Evolutionary conservation across 2,888 invertebrate genomes (phyloP).

Genomic region (Cephonodes hylas): DNA sequence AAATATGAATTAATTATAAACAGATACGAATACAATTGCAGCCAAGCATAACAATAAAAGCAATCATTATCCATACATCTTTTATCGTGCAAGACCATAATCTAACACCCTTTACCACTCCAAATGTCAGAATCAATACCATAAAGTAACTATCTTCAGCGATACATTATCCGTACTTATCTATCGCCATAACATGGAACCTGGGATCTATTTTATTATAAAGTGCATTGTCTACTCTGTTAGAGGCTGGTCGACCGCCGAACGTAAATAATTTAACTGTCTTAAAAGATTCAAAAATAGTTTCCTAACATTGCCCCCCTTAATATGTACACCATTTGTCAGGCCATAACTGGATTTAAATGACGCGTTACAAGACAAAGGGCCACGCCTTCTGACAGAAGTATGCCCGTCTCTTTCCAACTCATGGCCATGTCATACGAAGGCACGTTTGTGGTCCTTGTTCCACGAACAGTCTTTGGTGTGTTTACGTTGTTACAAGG

Average conservation of each 20-base stretch:
- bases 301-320: constrained; percentile 80
- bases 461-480: constrained; percentile 52
- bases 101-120: constrained; percentile 75
- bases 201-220: constrained; percentile 79
- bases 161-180: constrained; percentile 77
- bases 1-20: constrained; percentile 37
- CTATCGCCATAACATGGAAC: constrained; percentile 74
- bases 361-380: constrained; percentile 65
- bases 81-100: constrained; percentile 64
- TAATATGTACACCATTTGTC: constrained; percentile 81
- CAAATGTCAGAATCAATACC: constrained; percentile 68
- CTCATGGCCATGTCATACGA: constrained; percentile 17
- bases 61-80: constrained; percentile 42
- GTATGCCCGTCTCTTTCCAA: constrained; percentile 45
- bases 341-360: constrained; percentile 81
- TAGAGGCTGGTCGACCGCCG: constrained; percentile 69
- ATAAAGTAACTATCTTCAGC: constrained; percentile 74
- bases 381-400: constrained; percentile 61
- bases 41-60: constrained; percentile 57
- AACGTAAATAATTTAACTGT: constrained; percentile 81
- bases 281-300: constrained; percentile 82
- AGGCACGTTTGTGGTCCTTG: constrained; percentile 43
- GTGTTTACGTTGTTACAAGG: constrained; percentile 62
- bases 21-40: constrained; percentile 41
- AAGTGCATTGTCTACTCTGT: constrained; percentile 77